Evolutionary conservation across 2,797 vertebrate species (phyloP), one percentile per base, ranked within the genome.

Genomic region (Chelmon rostratus): DNA sequence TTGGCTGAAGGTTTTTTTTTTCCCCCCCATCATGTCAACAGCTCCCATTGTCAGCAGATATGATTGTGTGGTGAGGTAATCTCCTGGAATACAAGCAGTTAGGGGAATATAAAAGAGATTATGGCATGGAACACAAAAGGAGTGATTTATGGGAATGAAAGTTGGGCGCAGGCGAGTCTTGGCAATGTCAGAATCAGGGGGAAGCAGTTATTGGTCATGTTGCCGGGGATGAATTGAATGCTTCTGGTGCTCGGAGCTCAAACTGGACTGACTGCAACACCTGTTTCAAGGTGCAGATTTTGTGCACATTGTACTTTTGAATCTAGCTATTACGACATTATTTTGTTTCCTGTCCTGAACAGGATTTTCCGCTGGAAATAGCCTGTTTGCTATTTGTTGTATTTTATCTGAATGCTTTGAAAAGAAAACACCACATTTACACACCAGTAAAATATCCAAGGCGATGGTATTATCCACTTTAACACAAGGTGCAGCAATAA

Each of bases 81-180:
- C 86, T 91, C 75, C 81, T 72, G 59, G 37, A 86, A 83, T 89
- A 82, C 81, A 81, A 77, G 88, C 59, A 42, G 86, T 89, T 87
- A 76, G 80, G 77, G 86, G 91, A 91, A 84, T 90, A 88, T 85
- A 88, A 85, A 91, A 63, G 83, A 84, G 85, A 91, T 90, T 86
- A 89, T 79, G 79, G 73, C 67, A 47, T 76, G 75, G 57, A 81
- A 79, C 84, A 89, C 90, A 92, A 90, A 89, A 90, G 88, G 62
- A 68, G 86, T 94, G 91, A 94, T 94, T 91, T 91, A 93, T 91
- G 89, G 83, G 87, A 78, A 78, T 79, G 83, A 68, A 91, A 89
- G 88, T 91, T 81, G 59, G 70, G 81, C 73, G 84, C 78, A 52
- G 78, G 56, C 53, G 33, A 66, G 68, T 52, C 71, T 83, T 80